Conservation (phyloP, 1,140 invertebrate genomes). For the Zelostemma sp. region DNA sequence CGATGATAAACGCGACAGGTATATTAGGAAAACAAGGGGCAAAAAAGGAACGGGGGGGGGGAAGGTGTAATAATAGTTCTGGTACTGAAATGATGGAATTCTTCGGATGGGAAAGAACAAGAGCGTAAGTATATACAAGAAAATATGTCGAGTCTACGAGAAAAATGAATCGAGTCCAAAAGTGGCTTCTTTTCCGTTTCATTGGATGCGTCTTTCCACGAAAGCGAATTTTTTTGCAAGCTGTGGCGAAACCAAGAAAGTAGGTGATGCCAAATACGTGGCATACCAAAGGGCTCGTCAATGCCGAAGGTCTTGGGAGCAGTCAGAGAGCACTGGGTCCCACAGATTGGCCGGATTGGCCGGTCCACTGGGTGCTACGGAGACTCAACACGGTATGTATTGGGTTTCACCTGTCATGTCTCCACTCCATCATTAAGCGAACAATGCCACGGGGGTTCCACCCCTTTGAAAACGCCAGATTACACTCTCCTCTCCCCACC, state of each 20-base stretch:
- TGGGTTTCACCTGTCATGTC: conserved; percentile 65
- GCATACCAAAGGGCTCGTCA: conserved; percentile 34
- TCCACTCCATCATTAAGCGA: conserved; percentile 65
- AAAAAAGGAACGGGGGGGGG: not conserved
- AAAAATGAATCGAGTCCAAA: too few relatives aligned
- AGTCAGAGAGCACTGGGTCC: conserved; percentile 44
- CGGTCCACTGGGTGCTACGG: conserved; percentile 38
- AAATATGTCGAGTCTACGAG: too few relatives aligned
- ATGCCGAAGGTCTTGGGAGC: conserved; percentile 56
- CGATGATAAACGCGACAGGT: conserved; percentile 24
- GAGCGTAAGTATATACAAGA: not conserved
- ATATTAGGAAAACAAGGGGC: conserved; percentile 9
- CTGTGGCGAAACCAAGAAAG: conserved; percentile 20
- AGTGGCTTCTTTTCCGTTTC: too few relatives aligned
- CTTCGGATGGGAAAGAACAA: not conserved
- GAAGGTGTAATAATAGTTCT: not conserved
- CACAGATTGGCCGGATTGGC: conserved; percentile 38
- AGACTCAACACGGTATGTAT: conserved; percentile 52
- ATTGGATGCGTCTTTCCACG: conserved; percentile 23
- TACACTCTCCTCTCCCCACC: conserved; percentile 40
- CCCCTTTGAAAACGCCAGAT: conserved; percentile 57
- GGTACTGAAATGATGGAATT: too few relatives aligned
- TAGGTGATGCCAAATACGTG: conserved; percentile 50
- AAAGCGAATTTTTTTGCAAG: conserved; percentile 35
- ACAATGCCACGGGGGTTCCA: conserved; percentile 59